Percentiles rank a stretch among this genome's conserved stretches.
Evolutionary conservation across 2,113 vertebrate species (phyloP).

Genomic region (Tinamus guttatus): DNA sequence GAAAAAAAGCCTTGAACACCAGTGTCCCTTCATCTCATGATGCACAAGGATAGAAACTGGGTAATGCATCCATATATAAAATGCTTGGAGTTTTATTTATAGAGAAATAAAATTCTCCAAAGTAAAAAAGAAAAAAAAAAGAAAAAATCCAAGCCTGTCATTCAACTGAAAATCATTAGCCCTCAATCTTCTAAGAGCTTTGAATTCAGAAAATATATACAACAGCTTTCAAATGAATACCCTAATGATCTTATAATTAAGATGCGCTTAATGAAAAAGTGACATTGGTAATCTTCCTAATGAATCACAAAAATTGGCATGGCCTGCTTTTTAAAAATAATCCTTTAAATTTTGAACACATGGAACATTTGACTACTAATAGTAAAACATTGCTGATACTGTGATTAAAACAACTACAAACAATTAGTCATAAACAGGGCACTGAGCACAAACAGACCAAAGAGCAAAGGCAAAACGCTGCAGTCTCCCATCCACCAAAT

Average conservation of each 20-base stretch:
- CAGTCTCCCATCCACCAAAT: not conserved
- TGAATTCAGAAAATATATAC: not conserved
- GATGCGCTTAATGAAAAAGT: slow-evolving; percentile 16
- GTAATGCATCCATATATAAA: not conserved
- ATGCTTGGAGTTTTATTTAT: not conserved
- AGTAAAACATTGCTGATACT: slow-evolving; percentile 49
- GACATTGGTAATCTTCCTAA: slow-evolving; percentile 38
- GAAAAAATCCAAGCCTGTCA: not conserved
- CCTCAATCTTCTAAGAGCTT: not conserved
- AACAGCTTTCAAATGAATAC: slow-evolving; percentile 12
- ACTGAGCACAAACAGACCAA: slow-evolving; percentile 5
- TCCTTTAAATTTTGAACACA: slow-evolving; percentile 37
- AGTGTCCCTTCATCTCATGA: not conserved
- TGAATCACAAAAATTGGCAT: slow-evolving; percentile 65
- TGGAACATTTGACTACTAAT: slow-evolving; percentile 33
- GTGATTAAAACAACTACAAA: slow-evolving; percentile 53
- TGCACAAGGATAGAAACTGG: not conserved
- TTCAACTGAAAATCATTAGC: not conserved
- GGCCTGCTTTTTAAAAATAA: slow-evolving; percentile 46
- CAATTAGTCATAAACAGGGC: slow-evolving; percentile 9
- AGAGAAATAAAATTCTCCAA: not conserved
- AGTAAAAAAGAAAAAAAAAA: not conserved
- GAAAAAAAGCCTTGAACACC: not conserved
- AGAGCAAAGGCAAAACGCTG: not conserved
- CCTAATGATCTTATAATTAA: slow-evolving; percentile 30